A percentile compares a stretch with the other conserved stretches of the same genome.
These are phyloP conservation scores for Pterocles burchelli DNA, from an alignment of 2,113 vertebrate genomes.

Conservation along the genomic window DNA sequence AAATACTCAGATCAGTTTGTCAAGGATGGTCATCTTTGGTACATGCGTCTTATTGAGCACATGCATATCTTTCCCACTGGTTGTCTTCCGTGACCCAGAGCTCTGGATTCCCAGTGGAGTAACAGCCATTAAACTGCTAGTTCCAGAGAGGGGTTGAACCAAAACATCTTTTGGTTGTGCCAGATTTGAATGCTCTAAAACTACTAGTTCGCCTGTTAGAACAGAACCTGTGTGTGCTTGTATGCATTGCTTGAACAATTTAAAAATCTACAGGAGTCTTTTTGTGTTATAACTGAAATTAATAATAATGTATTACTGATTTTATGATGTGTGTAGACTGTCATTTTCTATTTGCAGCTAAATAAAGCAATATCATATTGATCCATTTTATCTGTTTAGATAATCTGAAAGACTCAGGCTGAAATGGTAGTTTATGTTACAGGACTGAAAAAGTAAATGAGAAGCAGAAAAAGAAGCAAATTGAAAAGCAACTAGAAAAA, in stretches of 20 bases:
- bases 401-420: not conserved
- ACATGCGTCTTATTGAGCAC: not conserved
- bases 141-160: not conserved
- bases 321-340: not conserved
- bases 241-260: not conserved
- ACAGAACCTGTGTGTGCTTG: not conserved
- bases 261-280: not conserved
- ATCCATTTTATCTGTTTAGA: not conserved
- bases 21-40: not conserved
- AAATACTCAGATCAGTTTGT: not conserved
- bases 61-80: not conserved
- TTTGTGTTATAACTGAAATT: not conserved
- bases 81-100: not conserved
- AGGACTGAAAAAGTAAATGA: not conserved
- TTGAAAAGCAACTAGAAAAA: not conserved
- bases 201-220: not conserved
- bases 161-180: not conserved
- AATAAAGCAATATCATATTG: not conserved
- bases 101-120: not conserved
- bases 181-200: not conserved
- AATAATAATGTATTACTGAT: not conserved
- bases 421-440: not conserved
- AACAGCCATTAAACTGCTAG: not conserved
- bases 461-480: not conserved
- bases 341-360: not conserved